phyloP scores from a whole-genome alignment of 2,888 invertebrate species.

The Callinectes sapidus region DNA sequence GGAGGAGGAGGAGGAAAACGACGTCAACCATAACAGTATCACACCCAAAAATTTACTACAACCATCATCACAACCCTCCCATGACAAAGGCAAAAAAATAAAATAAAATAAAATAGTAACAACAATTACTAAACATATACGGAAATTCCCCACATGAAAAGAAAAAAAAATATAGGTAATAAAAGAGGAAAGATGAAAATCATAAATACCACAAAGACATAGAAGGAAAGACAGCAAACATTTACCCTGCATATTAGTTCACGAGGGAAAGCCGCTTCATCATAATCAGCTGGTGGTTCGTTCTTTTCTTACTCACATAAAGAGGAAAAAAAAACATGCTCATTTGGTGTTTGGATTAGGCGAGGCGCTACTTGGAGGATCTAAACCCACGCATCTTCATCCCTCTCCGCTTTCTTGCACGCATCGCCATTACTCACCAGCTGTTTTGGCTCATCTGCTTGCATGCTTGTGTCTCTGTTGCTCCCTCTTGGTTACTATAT shows the following conservation, averaged over 20 bases:
- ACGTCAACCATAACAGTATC: background rate
- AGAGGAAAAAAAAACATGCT: background rate
- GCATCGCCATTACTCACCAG: background rate
- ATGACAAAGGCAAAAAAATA: background rate
- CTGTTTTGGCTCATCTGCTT: background rate
- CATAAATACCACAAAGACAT: background rate
- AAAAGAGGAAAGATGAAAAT: background rate
- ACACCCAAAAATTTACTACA: background rate
- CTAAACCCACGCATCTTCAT: background rate
- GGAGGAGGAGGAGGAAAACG: background rate
- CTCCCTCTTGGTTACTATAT: background rate
- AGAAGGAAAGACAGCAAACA: background rate
- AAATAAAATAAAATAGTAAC: background rate
- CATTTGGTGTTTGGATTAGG: conserved; percentile 36
- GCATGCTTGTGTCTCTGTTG: background rate
- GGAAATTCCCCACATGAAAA: background rate
- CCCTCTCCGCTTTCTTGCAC: conserved; percentile 3
- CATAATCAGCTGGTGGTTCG: background rate
- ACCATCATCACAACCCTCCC: background rate
- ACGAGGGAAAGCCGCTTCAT: background rate
- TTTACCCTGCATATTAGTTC: background rate
- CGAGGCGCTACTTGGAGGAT: background rate
- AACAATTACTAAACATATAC: background rate
- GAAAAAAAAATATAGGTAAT: background rate
- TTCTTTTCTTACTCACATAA: background rate